Conservation (phyloP, 1,140 invertebrate species). For the Brachionus sp. region DNA sequence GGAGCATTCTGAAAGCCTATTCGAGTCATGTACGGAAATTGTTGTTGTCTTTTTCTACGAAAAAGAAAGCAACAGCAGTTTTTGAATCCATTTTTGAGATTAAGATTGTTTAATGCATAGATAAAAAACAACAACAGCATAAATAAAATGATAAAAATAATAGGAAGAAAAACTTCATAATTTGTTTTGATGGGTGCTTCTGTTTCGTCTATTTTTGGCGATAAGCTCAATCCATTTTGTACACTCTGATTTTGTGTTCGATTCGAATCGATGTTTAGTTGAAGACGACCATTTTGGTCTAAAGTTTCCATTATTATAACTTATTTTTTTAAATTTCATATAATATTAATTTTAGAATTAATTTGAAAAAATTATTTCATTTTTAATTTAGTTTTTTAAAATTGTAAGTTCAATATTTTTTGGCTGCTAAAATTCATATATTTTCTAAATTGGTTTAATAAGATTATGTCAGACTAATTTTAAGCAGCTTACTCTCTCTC, state of each 20-base stretch:
- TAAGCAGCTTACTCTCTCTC: background rate
- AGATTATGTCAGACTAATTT: background rate
- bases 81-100: background rate
- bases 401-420: background rate
- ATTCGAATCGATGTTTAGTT: background rate
- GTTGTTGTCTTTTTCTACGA: background rate
- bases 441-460: background rate
- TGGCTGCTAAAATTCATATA: background rate
- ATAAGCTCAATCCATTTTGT: background rate
- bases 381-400: background rate
- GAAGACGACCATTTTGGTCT: background rate
- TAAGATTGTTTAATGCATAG: constrained; percentile 28
- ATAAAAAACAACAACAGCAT: constrained; percentile 27
- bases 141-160: constrained; percentile 36
- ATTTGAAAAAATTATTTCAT: background rate
- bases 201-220: background rate
- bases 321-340: background rate
- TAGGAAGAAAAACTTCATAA: constrained; percentile 26
- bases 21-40: background rate
- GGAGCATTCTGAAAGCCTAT: background rate
- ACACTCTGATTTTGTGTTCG: background rate
- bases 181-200: background rate
- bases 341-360: background rate
- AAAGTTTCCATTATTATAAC: background rate
- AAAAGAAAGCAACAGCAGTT: constrained; percentile 8